phyloP scores from a whole-genome alignment of 2,888 invertebrate genomes.

The Cantharis rustica region DNA sequence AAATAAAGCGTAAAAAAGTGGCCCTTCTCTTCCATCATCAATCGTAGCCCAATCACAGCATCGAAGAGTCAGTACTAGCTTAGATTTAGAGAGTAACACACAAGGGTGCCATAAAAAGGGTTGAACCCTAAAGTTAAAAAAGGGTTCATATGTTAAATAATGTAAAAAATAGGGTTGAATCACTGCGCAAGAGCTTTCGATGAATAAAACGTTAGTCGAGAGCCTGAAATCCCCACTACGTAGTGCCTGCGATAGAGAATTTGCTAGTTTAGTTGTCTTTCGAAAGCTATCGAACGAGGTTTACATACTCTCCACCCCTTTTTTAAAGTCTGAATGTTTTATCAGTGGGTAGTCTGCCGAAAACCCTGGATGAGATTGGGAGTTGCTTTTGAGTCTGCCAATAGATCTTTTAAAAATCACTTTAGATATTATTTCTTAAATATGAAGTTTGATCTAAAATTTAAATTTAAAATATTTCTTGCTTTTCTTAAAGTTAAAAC shows the following conservation, averaged over 20 bases:
- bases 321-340: constrained; percentile 10
- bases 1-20: neutral
- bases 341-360: neutral
- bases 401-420: neutral
- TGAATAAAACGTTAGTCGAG: constrained; percentile 2
- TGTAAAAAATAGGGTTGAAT: constrained; percentile 34
- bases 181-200: constrained; percentile 28
- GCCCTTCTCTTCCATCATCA: neutral
- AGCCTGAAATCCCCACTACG: constrained; percentile 34
- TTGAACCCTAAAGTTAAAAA: constrained; percentile 28
- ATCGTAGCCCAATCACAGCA: constrained; percentile 1
- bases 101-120: constrained; percentile 25
- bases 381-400: neutral
- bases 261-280: constrained; percentile 23
- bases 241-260: constrained; percentile 11
- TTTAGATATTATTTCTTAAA: neutral
- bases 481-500: neutral
- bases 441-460: neutral
- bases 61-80: neutral
- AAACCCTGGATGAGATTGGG: neutral
- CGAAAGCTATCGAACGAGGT: constrained; percentile 40
- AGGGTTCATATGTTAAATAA: constrained; percentile 31
- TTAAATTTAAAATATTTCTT: neutral
- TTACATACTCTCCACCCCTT: constrained; percentile 50
- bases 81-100: neutral